A percentile compares a stretch with the other conserved stretches of the same genome.
phyloP scores from a whole-genome alignment of 2,888 invertebrate genomes.

The Orthosia cruda region DNA sequence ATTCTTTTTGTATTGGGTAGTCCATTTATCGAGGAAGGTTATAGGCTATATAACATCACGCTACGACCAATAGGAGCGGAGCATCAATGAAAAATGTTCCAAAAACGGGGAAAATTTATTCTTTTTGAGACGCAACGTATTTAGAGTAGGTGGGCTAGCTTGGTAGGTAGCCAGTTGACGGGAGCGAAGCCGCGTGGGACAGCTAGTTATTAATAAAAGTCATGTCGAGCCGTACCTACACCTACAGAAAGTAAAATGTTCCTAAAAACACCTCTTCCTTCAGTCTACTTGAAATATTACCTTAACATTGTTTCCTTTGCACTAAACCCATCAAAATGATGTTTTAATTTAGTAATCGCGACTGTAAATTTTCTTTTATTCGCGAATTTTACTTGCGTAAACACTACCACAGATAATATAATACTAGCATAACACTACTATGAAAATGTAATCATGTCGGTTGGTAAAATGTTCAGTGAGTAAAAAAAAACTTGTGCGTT shows the following conservation, averaged over 20 bases:
- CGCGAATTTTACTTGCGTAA: slow-evolving; percentile 28
- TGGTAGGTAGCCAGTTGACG: too few species aligned
- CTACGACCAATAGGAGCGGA: too few species aligned
- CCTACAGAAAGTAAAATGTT: slow-evolving; percentile 10
- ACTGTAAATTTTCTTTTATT: slow-evolving; percentile 30
- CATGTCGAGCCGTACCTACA: slow-evolving; percentile 12
- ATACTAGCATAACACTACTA: too few species aligned
- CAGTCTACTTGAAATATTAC: slow-evolving; percentile 30
- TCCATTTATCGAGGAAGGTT: too few species aligned
- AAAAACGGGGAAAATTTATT: too few species aligned
- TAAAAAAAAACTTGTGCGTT: slow-evolving; percentile 11
- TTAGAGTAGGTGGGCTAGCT: too few species aligned
- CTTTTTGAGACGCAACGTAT: too few species aligned
- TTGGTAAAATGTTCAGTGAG: slow-evolving; percentile 15
- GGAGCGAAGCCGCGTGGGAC: too few species aligned
- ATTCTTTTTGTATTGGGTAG: too few species aligned
- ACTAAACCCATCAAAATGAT: slow-evolving; percentile 27
- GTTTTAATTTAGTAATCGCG: slow-evolving; percentile 46
- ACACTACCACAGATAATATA: too few species aligned
- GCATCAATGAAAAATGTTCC: too few species aligned
- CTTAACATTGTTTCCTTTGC: slow-evolving; percentile 2
- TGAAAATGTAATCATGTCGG: slow-evolving; percentile 30
- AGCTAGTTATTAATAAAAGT: slow-evolving; percentile 53
- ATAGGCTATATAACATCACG: too few species aligned
- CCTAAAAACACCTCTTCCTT: background rate